These are phyloP conservation scores for Urosaurus nigricauda DNA, from an alignment of 2,797 vertebrate species.

Conservation along the genomic window DNA sequence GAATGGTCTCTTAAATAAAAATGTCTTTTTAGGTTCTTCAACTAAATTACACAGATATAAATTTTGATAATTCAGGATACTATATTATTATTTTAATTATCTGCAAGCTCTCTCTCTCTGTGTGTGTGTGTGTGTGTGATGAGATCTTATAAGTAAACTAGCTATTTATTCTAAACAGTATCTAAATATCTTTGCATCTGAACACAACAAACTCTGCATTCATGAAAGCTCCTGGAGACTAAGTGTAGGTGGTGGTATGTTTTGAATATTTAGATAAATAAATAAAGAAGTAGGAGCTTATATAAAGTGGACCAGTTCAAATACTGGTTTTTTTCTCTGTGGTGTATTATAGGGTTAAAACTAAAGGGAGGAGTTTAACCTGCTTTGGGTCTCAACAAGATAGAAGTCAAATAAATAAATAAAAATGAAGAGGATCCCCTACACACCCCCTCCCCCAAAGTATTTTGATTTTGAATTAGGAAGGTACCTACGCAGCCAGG, in stretches of 20 bases:
- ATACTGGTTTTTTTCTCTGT: neutral
- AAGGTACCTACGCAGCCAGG: too few species aligned
- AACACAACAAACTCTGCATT: neutral
- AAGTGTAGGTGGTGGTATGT: neutral
- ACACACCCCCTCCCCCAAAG: neutral
- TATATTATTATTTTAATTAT: neutral
- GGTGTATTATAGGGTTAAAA: neutral
- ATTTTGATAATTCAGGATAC: neutral
- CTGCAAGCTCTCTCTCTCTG: neutral
- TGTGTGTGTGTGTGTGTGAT: neutral
- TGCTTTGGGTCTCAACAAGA: neutral
- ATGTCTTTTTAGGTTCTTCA: neutral
- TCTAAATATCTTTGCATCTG: neutral
- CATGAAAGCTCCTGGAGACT: neutral
- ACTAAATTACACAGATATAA: neutral
- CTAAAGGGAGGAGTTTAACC: neutral
- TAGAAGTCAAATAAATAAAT: too few species aligned
- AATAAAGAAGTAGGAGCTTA: neutral
- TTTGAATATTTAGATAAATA: neutral
- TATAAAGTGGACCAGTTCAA: neutral
- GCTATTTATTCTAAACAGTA: slow-evolving; percentile 16
- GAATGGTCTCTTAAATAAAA: neutral
- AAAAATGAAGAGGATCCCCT: too few species aligned
- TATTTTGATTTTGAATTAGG: neutral
- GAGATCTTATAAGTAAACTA: neutral